phyloP scores from a whole-genome alignment of 2,797 vertebrate genomes.

The Enteromius treurensis region DNA sequence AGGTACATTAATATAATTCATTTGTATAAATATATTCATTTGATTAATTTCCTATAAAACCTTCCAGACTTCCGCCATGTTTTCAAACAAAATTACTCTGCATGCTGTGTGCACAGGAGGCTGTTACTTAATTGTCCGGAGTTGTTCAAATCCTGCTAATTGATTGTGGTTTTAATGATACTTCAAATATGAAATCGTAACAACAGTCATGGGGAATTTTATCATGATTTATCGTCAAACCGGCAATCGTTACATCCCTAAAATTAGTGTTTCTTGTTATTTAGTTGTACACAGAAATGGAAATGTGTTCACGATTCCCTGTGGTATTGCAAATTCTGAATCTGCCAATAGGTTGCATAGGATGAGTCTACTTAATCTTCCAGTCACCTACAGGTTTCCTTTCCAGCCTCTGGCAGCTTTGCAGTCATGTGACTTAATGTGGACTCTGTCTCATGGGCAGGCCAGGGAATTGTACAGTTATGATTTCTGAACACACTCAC shows the following conservation, averaged over 20 bases:
- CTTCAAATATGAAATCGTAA: neutral
- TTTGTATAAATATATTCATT: neutral
- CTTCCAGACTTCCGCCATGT: neutral
- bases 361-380: slow-evolving; percentile 44
- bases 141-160: neutral
- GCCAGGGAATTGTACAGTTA: slow-evolving; percentile 50
- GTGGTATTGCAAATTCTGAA: slow-evolving; percentile 5
- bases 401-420: slow-evolving; percentile 39
- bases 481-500: slow-evolving; percentile 57
- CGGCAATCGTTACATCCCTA: neutral
- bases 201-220: neutral
- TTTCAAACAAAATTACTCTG: neutral
- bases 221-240: neutral
- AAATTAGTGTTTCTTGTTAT: neutral
- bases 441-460: slow-evolving; percentile 54
- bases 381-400: slow-evolving; percentile 21
- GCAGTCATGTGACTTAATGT: slow-evolving; percentile 36
- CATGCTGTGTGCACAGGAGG: neutral
- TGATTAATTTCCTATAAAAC: neutral
- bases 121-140: neutral
- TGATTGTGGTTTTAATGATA: neutral
- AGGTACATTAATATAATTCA: neutral
- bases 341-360: slow-evolving; percentile 28
- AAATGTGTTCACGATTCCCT: slow-evolving; percentile 30
- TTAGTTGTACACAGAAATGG: slow-evolving; percentile 20